Conservation (phyloP, 2,888 invertebrate species). For the Tetanocera ferruginea region DNA sequence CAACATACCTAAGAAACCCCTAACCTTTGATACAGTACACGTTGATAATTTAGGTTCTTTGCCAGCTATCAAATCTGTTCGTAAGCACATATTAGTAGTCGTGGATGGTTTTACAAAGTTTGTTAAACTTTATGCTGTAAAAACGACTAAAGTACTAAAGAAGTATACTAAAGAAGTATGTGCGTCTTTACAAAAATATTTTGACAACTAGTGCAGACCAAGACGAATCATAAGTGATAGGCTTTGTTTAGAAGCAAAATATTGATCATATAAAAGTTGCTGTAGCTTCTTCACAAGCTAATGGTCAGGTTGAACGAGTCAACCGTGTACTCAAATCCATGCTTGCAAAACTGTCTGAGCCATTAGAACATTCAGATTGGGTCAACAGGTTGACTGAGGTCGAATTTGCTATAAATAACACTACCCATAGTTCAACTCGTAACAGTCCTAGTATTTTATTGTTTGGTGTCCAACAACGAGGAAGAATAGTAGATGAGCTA, state of each 20-base stretch:
- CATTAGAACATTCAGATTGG: slow-evolving; percentile 22
- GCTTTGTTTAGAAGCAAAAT: neutral
- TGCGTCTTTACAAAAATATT: slow-evolving; percentile 10
- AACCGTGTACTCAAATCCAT: slow-evolving; percentile 27
- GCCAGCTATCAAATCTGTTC: too few relatives aligned
- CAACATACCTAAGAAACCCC: too few relatives aligned
- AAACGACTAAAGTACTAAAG: too few relatives aligned
- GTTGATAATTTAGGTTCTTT: too few relatives aligned
- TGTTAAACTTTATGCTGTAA: too few relatives aligned
- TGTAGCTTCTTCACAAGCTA: slow-evolving; percentile 24
- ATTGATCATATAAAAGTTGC: slow-evolving; percentile 26
- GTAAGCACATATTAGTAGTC: too few relatives aligned
- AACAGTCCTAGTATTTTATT: slow-evolving; percentile 14
- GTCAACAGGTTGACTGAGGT: slow-evolving; percentile 2
- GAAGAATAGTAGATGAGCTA: neutral
- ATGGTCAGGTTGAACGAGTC: slow-evolving; percentile 33
- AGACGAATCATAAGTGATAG: slow-evolving; percentile 22
- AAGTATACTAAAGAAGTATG: slow-evolving; percentile 30
- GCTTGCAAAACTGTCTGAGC: slow-evolving; percentile 14
- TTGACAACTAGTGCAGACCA: slow-evolving; percentile 30
- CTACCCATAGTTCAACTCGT: neutral
- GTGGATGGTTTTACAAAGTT: too few relatives aligned
- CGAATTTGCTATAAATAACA: slow-evolving; percentile 32
- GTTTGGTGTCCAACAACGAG: slow-evolving; percentile 17
- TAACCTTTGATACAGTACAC: too few relatives aligned